Evolutionary conservation across 2,888 invertebrate genomes (phyloP), one percentile per base, ranked within the genome.

Genomic region (Microlaimidae sp.): DNA sequence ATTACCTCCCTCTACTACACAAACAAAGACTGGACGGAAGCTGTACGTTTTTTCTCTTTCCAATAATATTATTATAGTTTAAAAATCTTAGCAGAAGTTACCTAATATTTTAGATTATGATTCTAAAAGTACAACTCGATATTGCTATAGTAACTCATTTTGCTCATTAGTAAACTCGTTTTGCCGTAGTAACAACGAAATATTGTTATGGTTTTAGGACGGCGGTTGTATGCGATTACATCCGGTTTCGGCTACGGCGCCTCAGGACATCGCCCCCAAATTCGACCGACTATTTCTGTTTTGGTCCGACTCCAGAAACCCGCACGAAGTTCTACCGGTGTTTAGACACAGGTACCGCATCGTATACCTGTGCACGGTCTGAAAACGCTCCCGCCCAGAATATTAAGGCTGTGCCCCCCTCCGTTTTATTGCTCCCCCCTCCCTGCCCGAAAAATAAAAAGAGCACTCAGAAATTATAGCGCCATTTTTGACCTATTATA

Each of bases 1-100:
- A 86, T 95, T 67, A 95, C 95, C 5, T 85, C 89, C 58, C 95
- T 95, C 66, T 95, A 95, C 75, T 95, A 95, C 77, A 80, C 93
- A 66, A 95, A 95, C 75, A 79, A 82, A 67, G 80, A 88, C 74
- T 95, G 93, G 93, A 82, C 87, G 71, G 80, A 82, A 52, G 78
- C 80, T 70, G 80, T 81, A 65, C 46, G 56, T 38, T 26, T 55
- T 27, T 55, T 55, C n/a, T n/a, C n/a, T n/a, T n/a, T n/a, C n/a
- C n/a, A 53, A 26, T 17, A n/a, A 10, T 7, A 32, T 13, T 28
- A 43, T 42, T 21, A 17, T 43, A 17, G 17, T 49, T 32, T 28
- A 49, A 13, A 32, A 13, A 13, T 38, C n/a, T 38, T 38, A n/a
- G n/a, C n/a, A n/a, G n/a, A n/a, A n/a, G n/a, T n/a, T n/a, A n/a